Evolutionary conservation across 1,140 invertebrate species (phyloP), one percentile per base, ranked within the genome.

Genomic region (Orius laevigatus): DNA sequence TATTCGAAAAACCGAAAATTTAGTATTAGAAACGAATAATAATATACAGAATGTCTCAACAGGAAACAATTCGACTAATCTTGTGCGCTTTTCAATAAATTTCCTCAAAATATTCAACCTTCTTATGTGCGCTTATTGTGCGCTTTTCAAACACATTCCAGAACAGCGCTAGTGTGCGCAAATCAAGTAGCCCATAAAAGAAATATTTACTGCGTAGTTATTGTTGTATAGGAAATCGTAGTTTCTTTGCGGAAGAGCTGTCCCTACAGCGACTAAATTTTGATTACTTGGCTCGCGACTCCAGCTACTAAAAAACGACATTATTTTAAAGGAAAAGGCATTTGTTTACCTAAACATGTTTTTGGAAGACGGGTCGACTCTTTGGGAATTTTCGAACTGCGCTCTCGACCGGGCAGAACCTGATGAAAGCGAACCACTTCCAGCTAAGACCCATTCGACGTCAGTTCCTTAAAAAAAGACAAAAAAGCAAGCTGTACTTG

Each of bases 371-470:
- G 39, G 32, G 25, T 50, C 46, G 1, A 43, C 35, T 35, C 51
- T 41, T 16, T 53, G 52, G 5, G 51, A 48, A 20, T 53, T 43
- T 25, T 56, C 50, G 8, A 56, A 44, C 36, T 56, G 55, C 25
- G 49, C 46, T 31, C 52, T 42, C 15, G 53, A 51, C 15, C 50
- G 47, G 2, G 69, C 62, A 4, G 70, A 67, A 25, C 66, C 66
- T 0, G 71, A 65, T 1, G 71, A 72, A 18, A 72, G 63, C 2
- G 73, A 74, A 12, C 73, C 75, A 51, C 67, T 68, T 18, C 72
- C 79, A 12, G 74, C 68, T 45, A 74, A 61, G 40, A 84, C 74
- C 80, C 80, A 84, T 33, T 79, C 77, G 12, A 81, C 67, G 57
- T 84, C 80, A 32, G 19, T 45, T 10, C 43, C 43, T 45, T 6